A percentile compares a stretch with the other conserved stretches of the same genome.
Conservation (phyloP, 2,888 invertebrate species). For the Parnassius smintheus region DNA sequence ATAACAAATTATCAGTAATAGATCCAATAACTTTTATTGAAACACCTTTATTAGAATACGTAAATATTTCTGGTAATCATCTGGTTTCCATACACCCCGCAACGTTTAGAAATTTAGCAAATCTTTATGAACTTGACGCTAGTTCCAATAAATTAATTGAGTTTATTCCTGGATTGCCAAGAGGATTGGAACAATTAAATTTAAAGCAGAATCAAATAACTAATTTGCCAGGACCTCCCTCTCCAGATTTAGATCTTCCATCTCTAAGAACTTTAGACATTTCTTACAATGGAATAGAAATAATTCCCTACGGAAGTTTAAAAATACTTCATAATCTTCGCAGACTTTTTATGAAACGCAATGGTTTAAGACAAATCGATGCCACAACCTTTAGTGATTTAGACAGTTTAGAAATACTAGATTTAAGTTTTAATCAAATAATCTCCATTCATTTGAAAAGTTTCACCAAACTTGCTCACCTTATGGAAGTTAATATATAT, state of each 20-base stretch:
- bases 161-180: constrained; percentile 88
- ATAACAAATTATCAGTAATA: constrained; percentile 85
- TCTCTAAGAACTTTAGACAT: constrained; percentile 87
- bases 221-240: constrained; percentile 82
- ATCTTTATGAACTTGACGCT: constrained; percentile 89
- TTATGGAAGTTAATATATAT: constrained; percentile 87
- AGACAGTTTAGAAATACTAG: constrained; percentile 85
- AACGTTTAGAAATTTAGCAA: constrained; percentile 87
- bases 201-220: constrained; percentile 86
- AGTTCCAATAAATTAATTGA: constrained; percentile 87
- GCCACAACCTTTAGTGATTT: constrained; percentile 86
- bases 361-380: constrained; percentile 86
- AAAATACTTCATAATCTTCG: constrained; percentile 84
- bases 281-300: constrained; percentile 87
- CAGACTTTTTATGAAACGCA: constrained; percentile 86
- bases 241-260: constrained; percentile 86
- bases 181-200: constrained; percentile 88
- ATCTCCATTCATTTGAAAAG: constrained; percentile 83
- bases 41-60: constrained; percentile 86
- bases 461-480: constrained; percentile 82
- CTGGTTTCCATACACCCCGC: constrained; percentile 86
- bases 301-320: constrained; percentile 84
- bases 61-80: constrained; percentile 90
- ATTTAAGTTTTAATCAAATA: constrained; percentile 88
- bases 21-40: constrained; percentile 88